Base-by-base conservation (phyloP, 2,797 vertebrate genomes). In the Diplodus sargus region DNA sequence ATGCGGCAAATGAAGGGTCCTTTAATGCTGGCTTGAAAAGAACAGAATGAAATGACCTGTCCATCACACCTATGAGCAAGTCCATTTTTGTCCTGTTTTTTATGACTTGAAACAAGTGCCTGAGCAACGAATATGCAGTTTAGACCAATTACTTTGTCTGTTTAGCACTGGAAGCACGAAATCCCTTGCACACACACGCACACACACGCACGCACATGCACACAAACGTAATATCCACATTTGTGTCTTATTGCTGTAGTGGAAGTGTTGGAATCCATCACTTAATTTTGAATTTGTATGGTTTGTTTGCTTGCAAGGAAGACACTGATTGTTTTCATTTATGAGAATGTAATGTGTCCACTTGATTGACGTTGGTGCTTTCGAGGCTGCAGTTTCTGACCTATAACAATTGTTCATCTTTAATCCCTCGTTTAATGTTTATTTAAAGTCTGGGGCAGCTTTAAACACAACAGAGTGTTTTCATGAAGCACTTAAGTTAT, bases 101-200 rank as follows among this genome's bases (percentile, higher is more conserved):
- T 80, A 62, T 77, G 28, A 88, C 59, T 81, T 78, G 67, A 87
- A 87, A 81, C 60, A 95, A 95, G 95, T 95, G 94, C 94, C 94
- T 95, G 78, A 93, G 74, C 81, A 92, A 90, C 70, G 10, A 73
- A 85, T 91, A 93, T 93, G 90, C 90, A 91, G 85, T 93, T 89
- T 84, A 84, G 78, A 91, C 79, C 80, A 79, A 85, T 87, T 72
- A 83, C 53, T 82, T 86, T 80, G 80, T 84, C 51, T 80, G 39
- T 85, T 80, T 65, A 82, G 76, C 83, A 83, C 87, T 79, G 83
- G 74, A 91, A 87, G 72, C 76, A 86, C 65, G 63, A 68, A 48
- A 70, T 53, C 58, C 59, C 23, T 61, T 34, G 77, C 56, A 51
- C 61, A 66, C 9, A 59, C 57, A 58, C 28, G 13, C 45, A 28